phyloP scores from a whole-genome alignment of 1,140 invertebrate genomes.

The Akabosia matsudoensis region DNA sequence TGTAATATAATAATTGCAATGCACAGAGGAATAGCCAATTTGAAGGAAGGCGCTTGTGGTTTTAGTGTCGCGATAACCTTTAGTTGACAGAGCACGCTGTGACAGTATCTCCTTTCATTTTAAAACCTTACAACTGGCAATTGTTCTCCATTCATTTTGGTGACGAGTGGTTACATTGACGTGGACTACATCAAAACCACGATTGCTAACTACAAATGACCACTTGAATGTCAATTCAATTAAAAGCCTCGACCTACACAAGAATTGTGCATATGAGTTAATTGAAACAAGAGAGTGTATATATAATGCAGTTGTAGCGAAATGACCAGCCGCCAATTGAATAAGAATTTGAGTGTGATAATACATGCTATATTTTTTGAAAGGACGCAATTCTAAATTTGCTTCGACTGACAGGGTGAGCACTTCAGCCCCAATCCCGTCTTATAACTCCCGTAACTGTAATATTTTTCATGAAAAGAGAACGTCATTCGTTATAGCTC shows the following conservation, averaged over 20 bases:
- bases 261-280: too few species aligned
- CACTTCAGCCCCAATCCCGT: neutral
- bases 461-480: neutral
- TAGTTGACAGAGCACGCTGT: neutral
- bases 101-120: neutral
- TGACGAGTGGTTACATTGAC: too few species aligned
- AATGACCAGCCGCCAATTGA: too few species aligned
- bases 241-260: constrained; percentile 21
- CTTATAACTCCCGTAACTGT: neutral
- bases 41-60: neutral
- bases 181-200: too few species aligned
- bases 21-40: too few species aligned
- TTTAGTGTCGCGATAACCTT: neutral
- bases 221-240: constrained; percentile 13
- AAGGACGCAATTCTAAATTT: neutral
- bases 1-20: too few species aligned
- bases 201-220: neutral
- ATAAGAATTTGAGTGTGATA: too few species aligned
- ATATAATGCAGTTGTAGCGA: too few species aligned
- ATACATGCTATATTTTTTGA: too few species aligned
- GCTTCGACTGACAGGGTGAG: neutral
- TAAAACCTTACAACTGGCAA: too few species aligned
- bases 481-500: too few species aligned
- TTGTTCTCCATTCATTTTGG: neutral
- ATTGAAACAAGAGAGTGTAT: too few species aligned